Evolutionary conservation across 1,140 invertebrate species (phyloP), one percentile per base, ranked within the genome.

Genomic region (Calephelis nemesis): DNA sequence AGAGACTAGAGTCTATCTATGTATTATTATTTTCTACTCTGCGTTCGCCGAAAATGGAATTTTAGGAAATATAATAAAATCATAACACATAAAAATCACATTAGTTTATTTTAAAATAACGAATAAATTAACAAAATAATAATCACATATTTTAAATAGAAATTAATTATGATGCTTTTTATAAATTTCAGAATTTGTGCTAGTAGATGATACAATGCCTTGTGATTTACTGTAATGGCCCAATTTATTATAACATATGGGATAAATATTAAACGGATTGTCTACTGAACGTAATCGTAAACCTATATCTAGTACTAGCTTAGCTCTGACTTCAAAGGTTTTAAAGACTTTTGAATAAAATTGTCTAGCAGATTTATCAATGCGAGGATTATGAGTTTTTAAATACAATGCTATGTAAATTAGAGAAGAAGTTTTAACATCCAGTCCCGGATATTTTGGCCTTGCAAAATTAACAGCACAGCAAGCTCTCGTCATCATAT

Each of bases 371-470:
- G 79, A 68, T 60, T 64, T 47, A 8, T 80, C 47, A 10, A 73
- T 78, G 6, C 62, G 67, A 45, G 82, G 78, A 78, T 94, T 93
- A 63, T 92, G 79, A 11, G 82, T 83, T 84, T 94, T 95, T 47
- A 95, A 74, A 79, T 91, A 92, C 10, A 93, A 73, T 12, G 90
- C 94, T 13, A 94, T 77, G 47, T 87, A 90, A 39, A 95, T 72
- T 0, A 92, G 75, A 0, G 91, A 94, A 0, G 93, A 93, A 7
- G 81, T 13, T n/a, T 78, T 19, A 12, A 87, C 74, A 65, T 78
- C 79, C 47, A 94, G 74, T 5, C 94, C 93, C 4, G 93, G 92
- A 69, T 94, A 90, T 69, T 94, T 93, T 1, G 94, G 94, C 63
- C 94, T 83, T 19, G 84, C n/a, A 4, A 84, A 85, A 65, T 90